Evolutionary conservation across 1,140 invertebrate genomes (phyloP), one percentile per base, ranked within the genome.

Genomic region (Drosophila sulfurigaster): DNA sequence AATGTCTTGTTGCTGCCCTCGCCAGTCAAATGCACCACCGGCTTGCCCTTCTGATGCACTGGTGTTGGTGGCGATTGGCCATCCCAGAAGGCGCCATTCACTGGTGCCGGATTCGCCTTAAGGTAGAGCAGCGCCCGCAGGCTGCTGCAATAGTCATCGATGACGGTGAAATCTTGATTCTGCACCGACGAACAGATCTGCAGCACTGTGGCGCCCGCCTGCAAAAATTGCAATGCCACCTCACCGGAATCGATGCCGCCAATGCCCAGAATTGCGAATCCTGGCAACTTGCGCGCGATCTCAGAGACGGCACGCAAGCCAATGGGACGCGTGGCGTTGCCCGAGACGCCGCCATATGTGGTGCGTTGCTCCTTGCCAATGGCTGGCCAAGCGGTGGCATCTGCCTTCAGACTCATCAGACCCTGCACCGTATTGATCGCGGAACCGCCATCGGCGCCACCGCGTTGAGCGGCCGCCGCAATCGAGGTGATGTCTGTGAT

Each of bases 161-260:
- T 96, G 0, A 99, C 91, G 0, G 98, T 99, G 80, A 98, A 99
- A 93, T 99, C 98, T 94, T 99, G 99, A 94, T 99, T 99, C 92
- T 99, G 99, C 11, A 99, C 95, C 5, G 99, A 98, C 92, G 98
- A 99, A 92, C 99, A 97, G 57, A 99, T 95, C 94, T 99, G 98
- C 0, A 99, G 92, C 20, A 98, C 96, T 3, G 96, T 95, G 5
- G 99, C 98, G 6, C 99, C 99, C 70, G 96, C 97, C 90, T 98
- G 95, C 4, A 99, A 93, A 91, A 99, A 99, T 93, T 99, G 98
- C 0, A 99, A 92, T 0, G 97, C 97, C 28, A 96, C 96, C 77
- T 99, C 98, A 0, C 98, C 98, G 0, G 98, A 98, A 93, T 99
- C 99, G 30, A 99, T 97, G 2, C 99, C 99, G 0, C 97, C 99